Evolutionary conservation across 2,797 vertebrate species (phyloP), one percentile per base, ranked within the genome.

Genomic region (Hippoglossus hippoglossus): DNA sequence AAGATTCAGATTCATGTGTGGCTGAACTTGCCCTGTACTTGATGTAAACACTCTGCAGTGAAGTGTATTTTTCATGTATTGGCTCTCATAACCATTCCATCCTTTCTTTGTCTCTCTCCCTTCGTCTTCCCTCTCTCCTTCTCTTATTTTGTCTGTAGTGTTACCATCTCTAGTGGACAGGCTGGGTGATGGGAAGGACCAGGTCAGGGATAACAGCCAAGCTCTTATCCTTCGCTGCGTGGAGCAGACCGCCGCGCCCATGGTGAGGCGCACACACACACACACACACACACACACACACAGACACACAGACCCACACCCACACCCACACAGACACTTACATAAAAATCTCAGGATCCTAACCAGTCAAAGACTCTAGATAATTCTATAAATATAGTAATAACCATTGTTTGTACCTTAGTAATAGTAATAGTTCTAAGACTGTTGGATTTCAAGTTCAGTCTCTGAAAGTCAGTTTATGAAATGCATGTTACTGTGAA

Each of bases 141-240:
- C 19, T 69, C 18, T 53, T 3, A 55, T n/a, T 55, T 11, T 72
- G 21, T 58, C 6, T 87, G 19, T 73, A 99, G 98, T 98, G 82
- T 80, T 97, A 57, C 92, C 95, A 82, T 94, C 96, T 67, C 93
- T 99, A 89, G 94, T 97, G 91, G 98, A 99, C 93, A 94, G 97
- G 76, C 93, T 99, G 92, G 98, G 97, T 65, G 98, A 99, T 86
- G 92, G 93, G 68, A 99, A 98, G 94, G 97, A 99, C 90, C 97
- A 98, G 90, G 97, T 99, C 89, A 95, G 98, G 86, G 97, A 99
- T 50, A 97, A 98, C 93, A 95, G 96, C 76, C 97, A 98, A 90
- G 93, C 87, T 41, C 94, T 99, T 71, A 95, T 96, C 80, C 77
- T 99, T 80, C 96, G 94, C 83, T 85, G 97, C 83, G 98, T 98